phyloP scores from a whole-genome alignment of 2,113 vertebrate species.

The Leiothrix lutea region DNA sequence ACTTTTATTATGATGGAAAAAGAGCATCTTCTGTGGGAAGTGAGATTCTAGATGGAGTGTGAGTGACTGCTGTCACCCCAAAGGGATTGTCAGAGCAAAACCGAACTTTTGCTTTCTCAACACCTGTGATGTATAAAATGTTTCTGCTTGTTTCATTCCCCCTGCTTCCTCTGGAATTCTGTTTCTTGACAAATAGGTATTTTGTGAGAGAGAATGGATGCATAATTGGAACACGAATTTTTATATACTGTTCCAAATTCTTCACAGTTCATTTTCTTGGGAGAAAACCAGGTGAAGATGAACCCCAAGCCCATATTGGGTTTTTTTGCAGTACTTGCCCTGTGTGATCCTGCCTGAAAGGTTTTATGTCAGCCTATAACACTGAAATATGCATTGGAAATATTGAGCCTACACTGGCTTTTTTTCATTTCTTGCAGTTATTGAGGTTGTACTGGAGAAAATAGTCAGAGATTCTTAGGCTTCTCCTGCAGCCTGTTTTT shows the following conservation, averaged over 20 bases:
- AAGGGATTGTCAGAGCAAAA: not conserved
- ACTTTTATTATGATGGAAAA: not conserved
- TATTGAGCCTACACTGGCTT: not conserved
- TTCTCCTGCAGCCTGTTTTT: rapidly evolving
- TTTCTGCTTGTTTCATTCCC: not conserved
- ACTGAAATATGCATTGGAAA: not conserved
- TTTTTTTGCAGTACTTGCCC: not conserved
- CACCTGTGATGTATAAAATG: not conserved
- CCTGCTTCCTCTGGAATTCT: not conserved
- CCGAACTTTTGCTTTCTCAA: not conserved
- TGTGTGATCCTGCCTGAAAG: not conserved
- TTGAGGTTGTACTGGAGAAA: not conserved
- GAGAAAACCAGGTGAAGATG: not conserved
- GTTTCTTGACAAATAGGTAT: not conserved
- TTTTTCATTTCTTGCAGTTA: not conserved
- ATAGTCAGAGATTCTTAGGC: not conserved
- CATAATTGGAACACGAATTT: not conserved
- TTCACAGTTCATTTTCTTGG: not conserved
- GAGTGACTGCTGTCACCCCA: not conserved
- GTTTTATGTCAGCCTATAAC: not conserved
- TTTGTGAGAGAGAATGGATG: not conserved
- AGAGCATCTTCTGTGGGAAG: not conserved
- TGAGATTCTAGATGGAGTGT: not conserved
- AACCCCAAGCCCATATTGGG: not conserved
- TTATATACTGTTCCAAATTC: not conserved